A percentile compares a stretch with the other conserved stretches of the same genome.
phyloP scores from a whole-genome alignment of 2,113 vertebrate genomes.

The Brienomyrus longianalis region DNA sequence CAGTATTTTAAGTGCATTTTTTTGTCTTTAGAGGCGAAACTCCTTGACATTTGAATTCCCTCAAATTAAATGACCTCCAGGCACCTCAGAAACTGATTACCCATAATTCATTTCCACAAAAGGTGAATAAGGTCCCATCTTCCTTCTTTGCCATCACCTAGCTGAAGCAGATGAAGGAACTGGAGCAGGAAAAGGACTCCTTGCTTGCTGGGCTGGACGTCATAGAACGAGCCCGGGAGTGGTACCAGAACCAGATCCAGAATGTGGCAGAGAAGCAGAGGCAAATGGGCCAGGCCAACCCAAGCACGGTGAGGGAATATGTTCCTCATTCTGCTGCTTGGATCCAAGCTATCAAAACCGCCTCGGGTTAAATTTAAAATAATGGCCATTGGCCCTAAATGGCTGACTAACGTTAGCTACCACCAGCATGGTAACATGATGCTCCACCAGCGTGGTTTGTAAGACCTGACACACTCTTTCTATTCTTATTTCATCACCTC shows the following conservation, averaged over 20 bases:
- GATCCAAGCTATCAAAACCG: not conserved
- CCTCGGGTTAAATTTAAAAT: not conserved
- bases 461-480: not conserved
- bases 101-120: not conserved
- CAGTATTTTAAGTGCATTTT: not conserved
- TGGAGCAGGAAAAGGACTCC: constrained; percentile 87
- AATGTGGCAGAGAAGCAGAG: constrained; percentile 77
- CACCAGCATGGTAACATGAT: not conserved
- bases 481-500: not conserved
- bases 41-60: not conserved
- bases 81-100: not conserved
- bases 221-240: constrained; percentile 74
- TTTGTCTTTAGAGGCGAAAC: not conserved
- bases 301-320: constrained; percentile 49
- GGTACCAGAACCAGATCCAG: constrained; percentile 86
- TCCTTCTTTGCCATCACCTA: constrained; percentile 36
- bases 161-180: constrained; percentile 87
- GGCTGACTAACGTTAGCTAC: not conserved
- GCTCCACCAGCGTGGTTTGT: not conserved
- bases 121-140: not conserved
- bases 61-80: not conserved
- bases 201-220: constrained; percentile 83
- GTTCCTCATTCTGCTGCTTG: not conserved
- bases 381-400: not conserved
- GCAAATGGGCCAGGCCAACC: constrained; percentile 64